Percentiles rank a stretch among this genome's conserved stretches.
Evolutionary conservation across 2,797 vertebrate species (phyloP).

Genomic region (Aeoliscus strigatus): DNA sequence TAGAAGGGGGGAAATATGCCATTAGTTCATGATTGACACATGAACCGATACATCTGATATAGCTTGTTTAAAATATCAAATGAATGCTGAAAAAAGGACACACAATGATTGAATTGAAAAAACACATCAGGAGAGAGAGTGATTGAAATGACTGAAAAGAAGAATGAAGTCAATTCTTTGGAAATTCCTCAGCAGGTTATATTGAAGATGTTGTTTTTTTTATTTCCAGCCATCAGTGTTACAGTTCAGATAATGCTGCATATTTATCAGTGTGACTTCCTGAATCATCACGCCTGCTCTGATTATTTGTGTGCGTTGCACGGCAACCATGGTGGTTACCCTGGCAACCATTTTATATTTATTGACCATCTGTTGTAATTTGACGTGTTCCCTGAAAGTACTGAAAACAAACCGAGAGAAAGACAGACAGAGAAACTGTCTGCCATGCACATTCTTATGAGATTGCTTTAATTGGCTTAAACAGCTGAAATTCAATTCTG

Average conservation of each 20-base stretch:
- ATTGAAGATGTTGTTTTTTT: neutral
- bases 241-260: constrained; percentile 3
- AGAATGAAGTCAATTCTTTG: too few relatives aligned
- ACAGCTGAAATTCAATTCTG: constrained; percentile 1
- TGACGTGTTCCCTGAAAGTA: constrained; percentile 23
- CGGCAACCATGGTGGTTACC: constrained; percentile 28
- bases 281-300: neutral
- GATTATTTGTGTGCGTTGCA: constrained; percentile 47
- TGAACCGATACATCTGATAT: too few relatives aligned
- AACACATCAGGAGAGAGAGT: too few relatives aligned
- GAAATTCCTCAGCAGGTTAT: too few relatives aligned
- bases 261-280: constrained; percentile 3
- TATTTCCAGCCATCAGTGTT: neutral
- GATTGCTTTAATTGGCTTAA: constrained; percentile 1
- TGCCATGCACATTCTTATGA: constrained; percentile 12
- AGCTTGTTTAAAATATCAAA: too few relatives aligned
- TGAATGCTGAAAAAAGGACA: too few relatives aligned
- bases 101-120: too few relatives aligned
- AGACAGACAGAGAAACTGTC: neutral
- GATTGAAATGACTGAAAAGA: too few relatives aligned
- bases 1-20: too few relatives aligned
- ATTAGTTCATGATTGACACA: too few relatives aligned
- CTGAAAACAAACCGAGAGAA: neutral
- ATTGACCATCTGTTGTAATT: neutral
- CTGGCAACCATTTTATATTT: constrained; percentile 45